These are phyloP conservation scores for Epicampocera succincta DNA, from an alignment of 2,888 invertebrate species.

Conservation along the genomic window DNA sequence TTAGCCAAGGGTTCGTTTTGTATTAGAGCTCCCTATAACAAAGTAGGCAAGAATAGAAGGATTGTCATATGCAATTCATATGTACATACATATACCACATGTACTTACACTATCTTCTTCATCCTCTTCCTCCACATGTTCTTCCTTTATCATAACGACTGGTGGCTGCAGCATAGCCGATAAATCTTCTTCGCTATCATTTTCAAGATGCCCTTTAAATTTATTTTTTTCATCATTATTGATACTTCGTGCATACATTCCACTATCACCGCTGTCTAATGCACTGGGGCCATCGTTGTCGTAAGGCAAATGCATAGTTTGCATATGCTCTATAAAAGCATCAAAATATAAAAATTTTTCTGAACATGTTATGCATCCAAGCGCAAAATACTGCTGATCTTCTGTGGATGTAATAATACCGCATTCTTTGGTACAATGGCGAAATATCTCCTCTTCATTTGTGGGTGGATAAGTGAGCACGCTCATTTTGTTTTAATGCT, in stretches of 20 bases:
- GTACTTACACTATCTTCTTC: slow-evolving; percentile 52
- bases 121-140: slow-evolving; percentile 66
- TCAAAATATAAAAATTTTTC: slow-evolving; percentile 79
- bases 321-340: slow-evolving; percentile 78
- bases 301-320: slow-evolving; percentile 74
- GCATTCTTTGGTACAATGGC: slow-evolving; percentile 78
- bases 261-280: slow-evolving; percentile 10
- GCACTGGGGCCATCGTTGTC: slow-evolving; percentile 57
- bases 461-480: slow-evolving; percentile 77
- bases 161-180: slow-evolving; percentile 76
- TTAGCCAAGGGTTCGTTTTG: slow-evolving; percentile 60
- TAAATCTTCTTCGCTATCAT: slow-evolving; percentile 75
- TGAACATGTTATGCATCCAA: slow-evolving; percentile 75
- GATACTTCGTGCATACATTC: slow-evolving; percentile 16
- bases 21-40: slow-evolving; percentile 55
- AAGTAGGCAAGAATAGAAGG: background rate
- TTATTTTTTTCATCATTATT: slow-evolving; percentile 52
- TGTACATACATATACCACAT: background rate
- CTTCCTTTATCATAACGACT: slow-evolving; percentile 75
- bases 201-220: slow-evolving; percentile 52
- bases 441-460: slow-evolving; percentile 78
- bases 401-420: slow-evolving; percentile 78
- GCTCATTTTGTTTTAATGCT: slow-evolving; percentile 73
- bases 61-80: no score
- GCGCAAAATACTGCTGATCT: slow-evolving; percentile 78